phyloP scores from a whole-genome alignment of 1,140 invertebrate species.

The Achatina immaculata region DNA sequence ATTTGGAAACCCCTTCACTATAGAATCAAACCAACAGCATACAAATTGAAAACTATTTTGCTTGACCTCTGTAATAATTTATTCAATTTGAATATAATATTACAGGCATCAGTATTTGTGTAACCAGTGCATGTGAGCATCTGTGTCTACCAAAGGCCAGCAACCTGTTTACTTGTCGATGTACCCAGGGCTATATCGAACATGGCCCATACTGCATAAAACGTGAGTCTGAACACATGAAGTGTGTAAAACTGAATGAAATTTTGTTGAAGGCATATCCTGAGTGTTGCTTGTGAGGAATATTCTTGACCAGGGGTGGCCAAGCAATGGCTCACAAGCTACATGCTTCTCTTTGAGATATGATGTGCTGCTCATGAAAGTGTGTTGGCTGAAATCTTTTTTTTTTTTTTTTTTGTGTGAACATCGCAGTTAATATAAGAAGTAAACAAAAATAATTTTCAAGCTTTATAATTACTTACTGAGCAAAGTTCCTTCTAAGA shows the following conservation, averaged over 20 bases:
- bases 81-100: background rate
- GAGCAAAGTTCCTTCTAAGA: too few relatives aligned
- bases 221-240: slow-evolving; percentile 46
- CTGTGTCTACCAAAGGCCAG: slow-evolving; percentile 87
- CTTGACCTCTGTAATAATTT: background rate
- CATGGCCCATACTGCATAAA: slow-evolving; percentile 79
- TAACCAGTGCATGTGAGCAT: slow-evolving; percentile 87
- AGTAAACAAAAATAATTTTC: too few relatives aligned
- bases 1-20: too few relatives aligned
- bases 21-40: too few relatives aligned
- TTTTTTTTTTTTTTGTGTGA: too few relatives aligned
- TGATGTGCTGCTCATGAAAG: background rate
- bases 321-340: too few relatives aligned
- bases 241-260: background rate
- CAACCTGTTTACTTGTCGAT: slow-evolving; percentile 79
- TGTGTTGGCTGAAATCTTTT: background rate
- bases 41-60: too few relatives aligned
- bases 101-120: slow-evolving; percentile 39
- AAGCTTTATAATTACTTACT: too few relatives aligned
- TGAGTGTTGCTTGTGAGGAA: background rate
- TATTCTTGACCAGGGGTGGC: background rate
- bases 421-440: too few relatives aligned
- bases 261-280: background rate
- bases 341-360: background rate
- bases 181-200: slow-evolving; percentile 80